phyloP scores from a whole-genome alignment of 1,140 invertebrate genomes.

The Maniola jurtina region DNA sequence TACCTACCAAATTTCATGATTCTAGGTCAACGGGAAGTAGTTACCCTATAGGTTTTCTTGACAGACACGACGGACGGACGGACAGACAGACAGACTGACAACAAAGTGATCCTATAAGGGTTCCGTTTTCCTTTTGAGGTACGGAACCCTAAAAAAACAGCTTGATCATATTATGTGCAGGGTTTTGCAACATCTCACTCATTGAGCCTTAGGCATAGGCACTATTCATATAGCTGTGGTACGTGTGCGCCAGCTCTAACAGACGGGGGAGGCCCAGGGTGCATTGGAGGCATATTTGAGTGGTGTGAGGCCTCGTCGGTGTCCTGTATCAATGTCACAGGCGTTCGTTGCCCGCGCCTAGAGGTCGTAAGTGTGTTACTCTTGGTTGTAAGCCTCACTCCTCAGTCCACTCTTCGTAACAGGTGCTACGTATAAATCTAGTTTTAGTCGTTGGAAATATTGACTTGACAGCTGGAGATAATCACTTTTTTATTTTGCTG shows the following conservation, averaged over 20 bases:
- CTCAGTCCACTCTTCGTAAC: not conserved
- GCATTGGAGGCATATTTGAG: slow-evolving; percentile 23
- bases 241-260: slow-evolving; percentile 3
- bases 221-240: not conserved
- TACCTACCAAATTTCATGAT: too few species aligned
- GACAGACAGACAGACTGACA: too few species aligned
- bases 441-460: not conserved
- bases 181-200: too few species aligned
- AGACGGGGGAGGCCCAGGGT: slow-evolving; percentile 20
- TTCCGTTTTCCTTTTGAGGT: too few species aligned
- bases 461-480: not conserved
- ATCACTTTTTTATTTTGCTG: not conserved
- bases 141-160: too few species aligned
- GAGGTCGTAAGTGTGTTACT: slow-evolving; percentile 40
- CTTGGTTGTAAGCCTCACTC: not conserved
- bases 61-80: too few species aligned
- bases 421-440: not conserved
- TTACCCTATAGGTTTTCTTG: too few species aligned
- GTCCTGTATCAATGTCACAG: slow-evolving; percentile 51
- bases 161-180: too few species aligned
- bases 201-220: too few species aligned
- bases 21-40: too few species aligned
- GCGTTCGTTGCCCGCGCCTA: slow-evolving; percentile 54
- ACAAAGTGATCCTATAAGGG: too few species aligned
- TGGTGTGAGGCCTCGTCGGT: slow-evolving; percentile 47